Conservation (phyloP, 2,113 vertebrate species). For the Eleginops maclovinus region DNA sequence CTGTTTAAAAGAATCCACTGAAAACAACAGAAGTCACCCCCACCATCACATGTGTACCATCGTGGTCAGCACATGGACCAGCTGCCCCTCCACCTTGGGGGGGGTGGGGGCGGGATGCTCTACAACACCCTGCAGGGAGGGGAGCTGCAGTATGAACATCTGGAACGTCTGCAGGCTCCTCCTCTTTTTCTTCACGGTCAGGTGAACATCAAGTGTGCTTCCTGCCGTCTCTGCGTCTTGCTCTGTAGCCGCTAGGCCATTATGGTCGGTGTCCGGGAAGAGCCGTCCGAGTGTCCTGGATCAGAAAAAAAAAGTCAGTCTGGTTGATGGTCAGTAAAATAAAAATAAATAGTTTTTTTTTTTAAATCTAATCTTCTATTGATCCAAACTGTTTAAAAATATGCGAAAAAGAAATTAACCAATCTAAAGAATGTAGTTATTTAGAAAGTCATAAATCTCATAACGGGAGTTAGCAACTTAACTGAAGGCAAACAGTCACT, state of each 20-base stretch:
- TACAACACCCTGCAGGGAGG: neutral
- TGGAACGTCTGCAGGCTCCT: conserved; percentile 22
- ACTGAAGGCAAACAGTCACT: no score
- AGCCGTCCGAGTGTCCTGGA: conserved; percentile 77
- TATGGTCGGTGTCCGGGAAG: conserved; percentile 75
- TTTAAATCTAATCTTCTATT: no score
- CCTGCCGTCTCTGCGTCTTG: conserved; percentile 37
- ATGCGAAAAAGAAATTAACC: no score
- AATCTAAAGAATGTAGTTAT: no score
- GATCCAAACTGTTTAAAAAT: no score
- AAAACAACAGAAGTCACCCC: conserved; percentile 14
- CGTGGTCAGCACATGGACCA: neutral
- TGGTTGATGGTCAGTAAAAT: neutral
- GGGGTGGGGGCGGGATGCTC: neutral
- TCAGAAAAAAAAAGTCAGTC: neutral
- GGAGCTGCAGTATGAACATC: conserved; percentile 12
- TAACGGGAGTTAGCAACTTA: no score
- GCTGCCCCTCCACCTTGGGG: conserved; percentile 3
- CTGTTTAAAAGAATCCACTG: neutral
- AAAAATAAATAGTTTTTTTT: no score
- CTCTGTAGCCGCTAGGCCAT: conserved; percentile 63
- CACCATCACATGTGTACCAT: conserved; percentile 3
- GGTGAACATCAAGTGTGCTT: conserved; percentile 24
- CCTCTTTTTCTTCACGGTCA: neutral
- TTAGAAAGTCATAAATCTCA: no score